Evolutionary conservation across 2,888 invertebrate genomes (phyloP), one percentile per base, ranked within the genome.

Genomic region (Protula sp.): DNA sequence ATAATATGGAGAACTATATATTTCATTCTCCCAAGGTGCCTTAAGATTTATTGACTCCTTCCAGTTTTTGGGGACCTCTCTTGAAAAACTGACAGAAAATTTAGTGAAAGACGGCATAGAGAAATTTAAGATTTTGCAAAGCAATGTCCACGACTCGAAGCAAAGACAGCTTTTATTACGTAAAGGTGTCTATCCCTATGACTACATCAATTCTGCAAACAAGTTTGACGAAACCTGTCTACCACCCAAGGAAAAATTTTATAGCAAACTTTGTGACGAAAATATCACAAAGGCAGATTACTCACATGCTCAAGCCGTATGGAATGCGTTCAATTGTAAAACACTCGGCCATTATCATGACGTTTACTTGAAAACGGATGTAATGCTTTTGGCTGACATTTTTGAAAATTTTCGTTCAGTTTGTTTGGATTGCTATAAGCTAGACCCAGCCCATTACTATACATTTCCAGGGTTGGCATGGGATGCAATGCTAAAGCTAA

Each of bases 401-500:
- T 55, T 58, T 55, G 54, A 58, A 50, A 19, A 9, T n/a, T 58
- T 58, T 38, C 9, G 70, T 58, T 55, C 66, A 30, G 61, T 72
- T n/a, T 64, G 64, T 59, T 30, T 67, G 1, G 27, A 66, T 48
- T 60, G 47, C 38, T 69, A 70, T 59, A 47, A 65, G 54, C 58
- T 76, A 55, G 71, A 71, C 59, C 67, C 70, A 24, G 4, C n/a
- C 74, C n/a, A n/a, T n/a, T n/a, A n/a, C n/a, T n/a, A n/a, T n/a
- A n/a, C n/a, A n/a, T n/a, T n/a, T n/a, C n/a, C 74, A n/a, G 68
- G 68, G 29, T 59, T 73, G 29, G 63, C 71, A 30, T 75, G 72
- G 69, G 68, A 71, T 55, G 69, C 70, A 2, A 4, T 66, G 66
- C 60, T 74, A 24, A 70, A 70, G 59, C 65, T 61, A 26, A 71